Evolutionary conservation across 2,797 vertebrate species (phyloP), one percentile per base, ranked within the genome.

Genomic region (Aselliscus stoliczkanus): DNA sequence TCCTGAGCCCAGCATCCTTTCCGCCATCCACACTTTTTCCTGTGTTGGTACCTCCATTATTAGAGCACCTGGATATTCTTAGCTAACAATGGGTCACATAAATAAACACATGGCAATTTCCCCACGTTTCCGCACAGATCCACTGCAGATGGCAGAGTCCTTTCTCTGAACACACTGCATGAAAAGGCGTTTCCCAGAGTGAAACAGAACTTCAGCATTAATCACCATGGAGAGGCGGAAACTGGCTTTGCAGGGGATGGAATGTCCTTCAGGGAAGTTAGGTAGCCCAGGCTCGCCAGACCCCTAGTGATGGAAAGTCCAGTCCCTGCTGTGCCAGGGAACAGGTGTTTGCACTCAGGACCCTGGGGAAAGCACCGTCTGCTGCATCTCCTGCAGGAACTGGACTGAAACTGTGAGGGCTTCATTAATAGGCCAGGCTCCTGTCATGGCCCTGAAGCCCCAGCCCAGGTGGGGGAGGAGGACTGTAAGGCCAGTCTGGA

Each of bases 21-120:
- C 77, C n/a, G 91, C 65, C 64, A 75, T 72, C 64, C 29, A 56
- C 18, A 54, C 47, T 60, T 92, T 81, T 96, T 95, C 94, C 93
- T 97, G 88, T 82, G 73, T 80, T 34, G 31, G 29, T 94, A 92
- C 85, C 88, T 93, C 95, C 92, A 39, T 94, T 93, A 90, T 97
- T 95, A 86, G 90, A 94, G 91, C 90, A 96, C 93, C 94, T 97
- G 95, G 82, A 91, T 96, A 95, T 97, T 97, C 96, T 97, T 96
- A 97, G 92, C 92, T 75, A 97, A 97, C 96, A 97, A 97, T 97
- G 90, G 96, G 50, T 0, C 50, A 92, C 90, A 95, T 88, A 97
- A 97, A 97, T 96, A 96, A 94, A 94, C 25, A 1, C 85, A 37
- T 0, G 25, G 88, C 80, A 54, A 94, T 94, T 97, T 97, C 96